Conservation (phyloP, 2,888 invertebrate species). For the Drosophila neonasuta region DNA sequence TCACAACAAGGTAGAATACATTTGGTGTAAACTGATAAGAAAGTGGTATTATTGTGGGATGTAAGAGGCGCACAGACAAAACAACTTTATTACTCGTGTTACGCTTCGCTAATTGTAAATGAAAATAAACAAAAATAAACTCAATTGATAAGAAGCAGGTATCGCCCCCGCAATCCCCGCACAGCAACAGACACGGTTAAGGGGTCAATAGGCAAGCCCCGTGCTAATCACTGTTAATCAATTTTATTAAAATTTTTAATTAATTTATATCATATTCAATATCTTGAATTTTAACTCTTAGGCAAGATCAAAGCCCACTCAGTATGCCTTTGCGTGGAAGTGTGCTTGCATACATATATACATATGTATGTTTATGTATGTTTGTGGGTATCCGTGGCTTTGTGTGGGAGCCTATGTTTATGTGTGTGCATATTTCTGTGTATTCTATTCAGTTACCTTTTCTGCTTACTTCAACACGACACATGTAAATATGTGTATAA, state of each 20-base stretch:
- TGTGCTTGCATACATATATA: neutral
- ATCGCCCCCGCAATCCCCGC: constrained; percentile 3
- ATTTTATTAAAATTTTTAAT: neutral
- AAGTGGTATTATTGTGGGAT: neutral
- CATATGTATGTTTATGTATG: too few relatives aligned
- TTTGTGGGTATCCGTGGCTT: neutral
- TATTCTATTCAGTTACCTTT: constrained; percentile 16
- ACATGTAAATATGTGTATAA: neutral
- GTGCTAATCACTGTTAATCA: constrained; percentile 16
- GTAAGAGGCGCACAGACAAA: neutral
- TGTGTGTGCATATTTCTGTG: neutral
- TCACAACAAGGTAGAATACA: constrained; percentile 15
- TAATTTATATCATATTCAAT: neutral
- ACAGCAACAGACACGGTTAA: constrained; percentile 6
- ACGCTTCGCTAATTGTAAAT: constrained; percentile 19
- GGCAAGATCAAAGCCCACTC: constrained; percentile 19
- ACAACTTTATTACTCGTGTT: constrained; percentile 13
- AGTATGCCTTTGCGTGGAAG: too few relatives aligned
- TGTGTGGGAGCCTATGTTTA: neutral
- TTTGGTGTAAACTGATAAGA: neutral
- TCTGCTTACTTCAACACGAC: neutral
- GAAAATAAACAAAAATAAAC: constrained; percentile 28
- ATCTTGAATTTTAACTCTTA: neutral
- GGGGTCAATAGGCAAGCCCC: constrained; percentile 21
- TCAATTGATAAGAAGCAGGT: constrained; percentile 36